These are phyloP conservation scores for Halichondria panicea DNA, from an alignment of 37 sponge, comb jelly and placozoan species.

Conservation along the genomic window DNA sequence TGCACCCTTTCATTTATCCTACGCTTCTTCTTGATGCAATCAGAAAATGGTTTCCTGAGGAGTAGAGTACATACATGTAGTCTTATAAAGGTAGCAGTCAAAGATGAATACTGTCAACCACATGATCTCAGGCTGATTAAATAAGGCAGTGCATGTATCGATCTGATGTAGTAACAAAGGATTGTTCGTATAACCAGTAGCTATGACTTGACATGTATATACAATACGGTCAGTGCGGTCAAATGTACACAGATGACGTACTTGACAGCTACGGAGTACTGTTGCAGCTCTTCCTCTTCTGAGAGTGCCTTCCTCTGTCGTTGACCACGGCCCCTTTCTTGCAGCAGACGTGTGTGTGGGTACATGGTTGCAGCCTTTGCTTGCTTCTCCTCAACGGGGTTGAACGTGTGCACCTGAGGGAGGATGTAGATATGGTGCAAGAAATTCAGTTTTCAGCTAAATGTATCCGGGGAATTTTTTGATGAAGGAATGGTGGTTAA, in stretches of 20 bases:
- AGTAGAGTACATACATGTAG: not conserved
- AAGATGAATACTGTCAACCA: not conserved
- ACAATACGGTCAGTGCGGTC: too few relatives aligned
- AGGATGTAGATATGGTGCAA: not conserved
- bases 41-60: not conserved
- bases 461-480: too few relatives aligned
- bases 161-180: too few relatives aligned
- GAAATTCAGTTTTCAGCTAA: too few relatives aligned
- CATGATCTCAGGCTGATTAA: not conserved
- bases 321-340: not conserved
- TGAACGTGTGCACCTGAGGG: not conserved
- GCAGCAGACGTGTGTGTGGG: not conserved
- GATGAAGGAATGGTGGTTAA: too few relatives aligned
- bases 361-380: not conserved
- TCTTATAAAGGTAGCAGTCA: not conserved
- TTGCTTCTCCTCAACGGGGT: not conserved
- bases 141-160: too few relatives aligned
- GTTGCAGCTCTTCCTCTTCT: not conserved
- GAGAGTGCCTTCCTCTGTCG: not conserved
- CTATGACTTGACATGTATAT: too few relatives aligned
- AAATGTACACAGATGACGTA: too few relatives aligned
- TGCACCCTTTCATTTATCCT: conserved; percentile 2
- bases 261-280: conserved; percentile 1
- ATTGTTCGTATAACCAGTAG: too few relatives aligned
- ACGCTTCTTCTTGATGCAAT: not conserved